Base-by-base conservation (phyloP, 2,888 invertebrate genomes). In the Cetonia aurata region DNA sequence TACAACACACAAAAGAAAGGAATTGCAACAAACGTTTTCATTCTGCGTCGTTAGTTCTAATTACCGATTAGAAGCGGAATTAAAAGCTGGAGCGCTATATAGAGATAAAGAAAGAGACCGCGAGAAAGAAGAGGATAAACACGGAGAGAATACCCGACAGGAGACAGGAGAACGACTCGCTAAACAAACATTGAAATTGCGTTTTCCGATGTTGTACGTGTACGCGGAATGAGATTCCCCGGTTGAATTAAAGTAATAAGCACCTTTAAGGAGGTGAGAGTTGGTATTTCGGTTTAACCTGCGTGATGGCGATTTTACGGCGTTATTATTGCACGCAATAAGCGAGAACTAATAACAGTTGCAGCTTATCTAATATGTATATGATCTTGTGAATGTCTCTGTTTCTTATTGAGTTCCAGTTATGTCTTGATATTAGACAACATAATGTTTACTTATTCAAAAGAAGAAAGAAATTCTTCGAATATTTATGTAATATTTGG, bases 11-110 rank as follows among this genome's bases (percentile, higher is more conserved):
- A 37, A 37, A 37, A 10, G 37, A 37, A 37, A 37, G 37, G 37
- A 37, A 6, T 37, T 37, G 6, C 37, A 37, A 15, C 50, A 50
- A 19, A 10, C 31, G 19, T 55, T 13, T 55, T 55, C 33, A 55
- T 55, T 55, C 55, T 33, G 55, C 55, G 33, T 55, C 33, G 55
- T 55, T 55, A 55, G 55, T 33, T 55, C 55, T 55, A 55, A 55
- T 55, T 55, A 33, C 55, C 25, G 31, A 55, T 55, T 33, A 33
- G 55, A 13, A 33, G 33, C 55, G 13, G 13, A 55, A 55, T 55
- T 55, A 55, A 55, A 25, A 13, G 33, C 37, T 37, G 37, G 37
- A 6, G 37, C 37, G 37, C 37, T 37, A 1, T 6, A 33, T 9
- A 37, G 9, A 37, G 37, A 37, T 6, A 37, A 10, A 37, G 37